A percentile compares a stretch with the other conserved stretches of the same genome.
Evolutionary conservation across 2,113 vertebrate species (phyloP).

Genomic region (Trichomycterus rosablanca): DNA sequence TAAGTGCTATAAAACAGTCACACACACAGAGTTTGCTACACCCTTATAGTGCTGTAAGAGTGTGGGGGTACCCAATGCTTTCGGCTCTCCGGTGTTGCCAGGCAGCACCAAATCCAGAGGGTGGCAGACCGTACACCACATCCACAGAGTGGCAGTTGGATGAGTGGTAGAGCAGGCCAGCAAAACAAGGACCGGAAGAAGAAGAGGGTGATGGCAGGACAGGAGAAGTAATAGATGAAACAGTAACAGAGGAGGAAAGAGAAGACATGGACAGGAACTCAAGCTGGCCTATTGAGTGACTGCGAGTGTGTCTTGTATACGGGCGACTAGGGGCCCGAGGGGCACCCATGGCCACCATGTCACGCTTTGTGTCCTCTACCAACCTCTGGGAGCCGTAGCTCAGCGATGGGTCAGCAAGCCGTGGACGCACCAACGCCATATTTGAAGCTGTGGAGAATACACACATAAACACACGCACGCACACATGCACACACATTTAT

Average conservation of each 20-base stretch:
- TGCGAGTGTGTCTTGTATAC: constrained; percentile 74
- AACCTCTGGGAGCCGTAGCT: constrained; percentile 87
- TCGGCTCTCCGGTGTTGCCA: constrained; percentile 60
- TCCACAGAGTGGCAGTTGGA: constrained; percentile 77
- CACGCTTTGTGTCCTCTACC: constrained; percentile 73
- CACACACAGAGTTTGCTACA: not conserved
- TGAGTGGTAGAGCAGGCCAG: constrained; percentile 71
- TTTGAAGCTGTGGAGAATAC: constrained; percentile 70
- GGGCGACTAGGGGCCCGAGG: constrained; percentile 57
- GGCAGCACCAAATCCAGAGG: constrained; percentile 69
- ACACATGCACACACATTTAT: too few species aligned
- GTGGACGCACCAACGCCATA: constrained; percentile 75
- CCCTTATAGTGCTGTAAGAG: constrained; percentile 44
- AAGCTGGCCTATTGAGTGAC: constrained; percentile 77
- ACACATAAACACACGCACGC: constrained; percentile 2
- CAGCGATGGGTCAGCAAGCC: constrained; percentile 73
- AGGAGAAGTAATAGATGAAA: constrained; percentile 43
- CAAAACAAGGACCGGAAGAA: constrained; percentile 33
- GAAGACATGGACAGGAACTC: constrained; percentile 65
- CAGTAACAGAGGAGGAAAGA: constrained; percentile 56
- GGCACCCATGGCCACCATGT: constrained; percentile 43
- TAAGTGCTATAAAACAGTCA: not conserved
- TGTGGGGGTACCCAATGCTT: constrained; percentile 78
- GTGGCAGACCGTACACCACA: constrained; percentile 63
- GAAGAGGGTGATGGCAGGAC: constrained; percentile 43